A percentile compares a stretch with the other conserved stretches of the same genome.
Evolutionary conservation across 2,888 invertebrate species (phyloP).

Genomic region (Trissolcus japonicus): DNA sequence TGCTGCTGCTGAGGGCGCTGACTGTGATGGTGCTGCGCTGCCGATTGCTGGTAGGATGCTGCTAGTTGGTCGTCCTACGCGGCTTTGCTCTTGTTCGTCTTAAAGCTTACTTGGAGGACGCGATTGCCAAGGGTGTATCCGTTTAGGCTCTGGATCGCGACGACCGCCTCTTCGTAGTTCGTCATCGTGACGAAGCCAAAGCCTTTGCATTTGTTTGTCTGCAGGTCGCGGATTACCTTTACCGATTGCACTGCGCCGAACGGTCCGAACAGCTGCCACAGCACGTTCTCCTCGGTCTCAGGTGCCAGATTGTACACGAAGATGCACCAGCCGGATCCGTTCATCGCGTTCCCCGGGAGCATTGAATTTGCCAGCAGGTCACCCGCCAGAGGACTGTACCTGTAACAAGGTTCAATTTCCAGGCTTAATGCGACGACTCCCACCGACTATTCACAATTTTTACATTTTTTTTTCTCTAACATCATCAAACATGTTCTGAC

Average conservation of each 20-base stretch:
- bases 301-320: constrained; percentile 97
- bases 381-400: constrained; percentile 92
- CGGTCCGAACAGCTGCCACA: constrained; percentile 97
- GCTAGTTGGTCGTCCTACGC: constrained; percentile 78
- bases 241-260: constrained; percentile 96
- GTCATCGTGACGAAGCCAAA: constrained; percentile 97
- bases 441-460: neutral
- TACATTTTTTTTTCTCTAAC: no score
- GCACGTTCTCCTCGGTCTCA: constrained; percentile 95
- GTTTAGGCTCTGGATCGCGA: constrained; percentile 93
- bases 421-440: neutral
- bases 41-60: constrained; percentile 50
- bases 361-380: constrained; percentile 86
- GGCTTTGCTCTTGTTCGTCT: constrained; percentile 88
- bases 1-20: constrained; percentile 46
- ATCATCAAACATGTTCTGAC: no score
- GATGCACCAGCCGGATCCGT: constrained; percentile 90
- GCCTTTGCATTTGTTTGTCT: constrained; percentile 96
- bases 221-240: constrained; percentile 93
- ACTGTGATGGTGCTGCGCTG: constrained; percentile 46
- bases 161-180: constrained; percentile 94
- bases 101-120: constrained; percentile 94
- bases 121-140: constrained; percentile 94
- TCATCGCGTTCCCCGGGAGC: constrained; percentile 84
- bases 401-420: constrained; percentile 67